Conservation (phyloP, 2,113 vertebrate species). For the Pelmatolapia mariae region DNA sequence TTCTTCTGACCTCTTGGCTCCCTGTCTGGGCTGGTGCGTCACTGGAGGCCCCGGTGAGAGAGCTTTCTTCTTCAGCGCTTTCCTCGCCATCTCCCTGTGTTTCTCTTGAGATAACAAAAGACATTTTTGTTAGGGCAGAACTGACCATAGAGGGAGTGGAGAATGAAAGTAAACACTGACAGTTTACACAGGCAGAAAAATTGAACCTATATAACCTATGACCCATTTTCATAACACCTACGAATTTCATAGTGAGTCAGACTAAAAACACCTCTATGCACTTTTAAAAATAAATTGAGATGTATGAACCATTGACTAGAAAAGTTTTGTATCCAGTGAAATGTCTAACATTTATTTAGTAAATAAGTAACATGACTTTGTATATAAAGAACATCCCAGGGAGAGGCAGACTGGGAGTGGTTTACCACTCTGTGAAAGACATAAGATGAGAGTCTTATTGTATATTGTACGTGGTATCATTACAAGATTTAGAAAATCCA, state of each 20-base stretch:
- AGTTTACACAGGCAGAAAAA: neutral
- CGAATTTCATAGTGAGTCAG: neutral
- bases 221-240: neutral
- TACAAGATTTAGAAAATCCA: neutral
- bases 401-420: neutral
- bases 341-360: neutral
- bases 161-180: neutral
- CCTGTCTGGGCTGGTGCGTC: constrained; percentile 66
- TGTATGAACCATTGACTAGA: neutral
- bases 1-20: constrained; percentile 79
- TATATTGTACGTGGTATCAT: neutral
- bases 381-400: neutral
- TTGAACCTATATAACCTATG: neutral
- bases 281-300: neutral
- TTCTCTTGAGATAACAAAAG: constrained; percentile 72
- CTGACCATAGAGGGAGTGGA: neutral
- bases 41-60: constrained; percentile 70
- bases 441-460: neutral
- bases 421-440: neutral
- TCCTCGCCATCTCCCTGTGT: constrained; percentile 85
- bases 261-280: neutral
- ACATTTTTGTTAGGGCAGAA: neutral
- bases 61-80: constrained; percentile 84
- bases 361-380: neutral
- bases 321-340: neutral